phyloP scores from a whole-genome alignment of 2,797 vertebrate genomes.

The Catharus ustulatus region DNA sequence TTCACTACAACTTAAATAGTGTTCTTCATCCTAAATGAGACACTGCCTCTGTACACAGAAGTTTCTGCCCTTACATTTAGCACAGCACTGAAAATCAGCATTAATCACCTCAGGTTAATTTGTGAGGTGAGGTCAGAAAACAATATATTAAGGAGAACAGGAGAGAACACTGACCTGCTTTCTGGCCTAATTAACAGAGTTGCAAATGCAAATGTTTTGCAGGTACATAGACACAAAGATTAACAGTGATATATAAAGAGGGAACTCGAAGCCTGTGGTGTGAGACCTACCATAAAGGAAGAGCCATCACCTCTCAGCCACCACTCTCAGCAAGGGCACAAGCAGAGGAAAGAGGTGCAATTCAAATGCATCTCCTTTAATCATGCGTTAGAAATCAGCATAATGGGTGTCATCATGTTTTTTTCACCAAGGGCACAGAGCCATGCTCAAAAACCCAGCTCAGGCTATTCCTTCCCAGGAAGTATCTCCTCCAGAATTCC shows the following conservation, averaged over 20 bases:
- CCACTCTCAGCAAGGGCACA: not conserved
- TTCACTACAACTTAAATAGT: not conserved
- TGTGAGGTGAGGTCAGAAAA: constrained; percentile 36
- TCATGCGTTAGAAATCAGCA: not conserved
- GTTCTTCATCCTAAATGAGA: constrained; percentile 17
- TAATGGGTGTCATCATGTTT: not conserved
- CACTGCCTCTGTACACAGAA: not conserved
- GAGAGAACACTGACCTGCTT: constrained; percentile 29
- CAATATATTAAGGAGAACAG: not conserved
- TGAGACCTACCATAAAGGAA: not conserved
- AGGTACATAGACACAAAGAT: not conserved
- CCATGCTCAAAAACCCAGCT: not conserved
- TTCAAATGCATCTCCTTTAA: not conserved
- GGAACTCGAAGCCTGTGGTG: not conserved
- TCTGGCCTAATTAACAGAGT: constrained; percentile 32
- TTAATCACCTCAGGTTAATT: constrained; percentile 49
- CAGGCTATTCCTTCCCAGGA: not conserved
- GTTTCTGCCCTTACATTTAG: not conserved
- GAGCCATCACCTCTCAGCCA: not conserved
- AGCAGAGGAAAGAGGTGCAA: not conserved
- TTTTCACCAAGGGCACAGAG: not conserved
- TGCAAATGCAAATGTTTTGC: constrained; percentile 15
- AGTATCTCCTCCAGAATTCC: not conserved
- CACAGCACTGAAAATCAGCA: constrained; percentile 15
- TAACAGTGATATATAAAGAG: not conserved